Base-by-base conservation (phyloP, 2,888 invertebrate genomes). In the Drosophila atroscutellata region DNA sequence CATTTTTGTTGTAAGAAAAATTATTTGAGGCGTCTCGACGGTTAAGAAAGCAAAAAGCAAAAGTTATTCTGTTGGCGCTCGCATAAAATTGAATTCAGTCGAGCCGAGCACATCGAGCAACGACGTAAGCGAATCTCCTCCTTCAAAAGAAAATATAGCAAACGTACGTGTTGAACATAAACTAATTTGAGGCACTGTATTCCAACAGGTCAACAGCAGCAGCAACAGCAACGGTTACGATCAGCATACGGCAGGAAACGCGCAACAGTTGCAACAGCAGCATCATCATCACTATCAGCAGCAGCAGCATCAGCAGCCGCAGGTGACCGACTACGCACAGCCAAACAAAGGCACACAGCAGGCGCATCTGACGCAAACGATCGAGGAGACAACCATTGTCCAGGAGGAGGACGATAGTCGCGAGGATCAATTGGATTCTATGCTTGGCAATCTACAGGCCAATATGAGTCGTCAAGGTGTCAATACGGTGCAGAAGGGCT, bases 391-490 rank as follows among this genome's bases (percentile, higher is more conserved):
- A 64, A 92, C 91, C 63, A 86, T 93, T 58, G 91, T 92, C 85
- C 92, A 92, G 84, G 91, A 56, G 42, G 20, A 30, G 26, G 56
- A 55, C 13, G 56, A 92, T 72, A 80, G 81, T 75, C 86, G 86
- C 59, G 86, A 90, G 76, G 94, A 94, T 92, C 93, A 93, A 72
- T 92, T 94, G 91, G 94, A 94, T 94, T 94, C 94, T 93, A 93
- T 93, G 93, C 93, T 93, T 88, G 93, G 93, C 70, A 93, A 91
- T 77, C 95, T 98, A 87, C 98, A 98, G 93, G 97, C 97, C 93
- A 98, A 99, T 95, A 98, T 99, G 98, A 98, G 97, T 94, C 97
- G 98, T 93, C 99, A 99, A 95, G 99, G 99, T 94, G 98, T 99
- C 79, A 98, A 97, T 93, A 99, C 99, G 77, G 98, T 99, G 90